Evolutionary conservation across 2,113 vertebrate species (phyloP), one percentile per base, ranked within the genome.

Genomic region (Enhydra lutris): DNA sequence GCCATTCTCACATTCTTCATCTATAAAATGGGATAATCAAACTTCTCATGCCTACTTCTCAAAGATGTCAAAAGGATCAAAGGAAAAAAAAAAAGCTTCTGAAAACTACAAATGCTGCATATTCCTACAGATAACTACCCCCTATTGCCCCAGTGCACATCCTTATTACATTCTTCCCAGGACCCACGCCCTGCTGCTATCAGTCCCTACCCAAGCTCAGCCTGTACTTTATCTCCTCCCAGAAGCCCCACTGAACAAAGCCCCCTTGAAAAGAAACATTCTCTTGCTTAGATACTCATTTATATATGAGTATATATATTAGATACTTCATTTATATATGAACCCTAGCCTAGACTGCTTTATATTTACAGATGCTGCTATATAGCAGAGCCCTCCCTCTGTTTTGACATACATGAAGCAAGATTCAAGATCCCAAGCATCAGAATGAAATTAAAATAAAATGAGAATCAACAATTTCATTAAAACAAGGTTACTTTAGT

Each of bases 11-110:
- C 0, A 0, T 76, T 79, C 45, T 14, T 89, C 23, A 20, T 78
- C 67, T 87, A 8, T n/a, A 89, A 97, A 91, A 84, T 89, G 24
- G 34, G 31, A 14, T 85, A 11, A 45, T 73, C 91, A 89, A 97
- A 88, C 4, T 39, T 59, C 17, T 12, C 55, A 85, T 50, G 45
- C 39, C 34, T 80, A 14, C 76, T 55, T 80, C 71, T 26, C 85
- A 96, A 31, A 47, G 24, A 94, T 74, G 74, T 67, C 29, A 55
- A 20, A n/a, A 79, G 39, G 29, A 45, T 47, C 15, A 61, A 80
- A 65, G 24, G 31, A 67, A 50, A 86, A 24, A 69, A 71, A 36
- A 45, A 85, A 87, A 42, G 92, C 39, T 94, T 96, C 79, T 95
- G 83, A 76, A 65, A 94, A 67, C 4, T 6, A 52, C 7, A 10